Conservation (phyloP, 2,797 vertebrate genomes). For the Siniperca scherzeri region DNA sequence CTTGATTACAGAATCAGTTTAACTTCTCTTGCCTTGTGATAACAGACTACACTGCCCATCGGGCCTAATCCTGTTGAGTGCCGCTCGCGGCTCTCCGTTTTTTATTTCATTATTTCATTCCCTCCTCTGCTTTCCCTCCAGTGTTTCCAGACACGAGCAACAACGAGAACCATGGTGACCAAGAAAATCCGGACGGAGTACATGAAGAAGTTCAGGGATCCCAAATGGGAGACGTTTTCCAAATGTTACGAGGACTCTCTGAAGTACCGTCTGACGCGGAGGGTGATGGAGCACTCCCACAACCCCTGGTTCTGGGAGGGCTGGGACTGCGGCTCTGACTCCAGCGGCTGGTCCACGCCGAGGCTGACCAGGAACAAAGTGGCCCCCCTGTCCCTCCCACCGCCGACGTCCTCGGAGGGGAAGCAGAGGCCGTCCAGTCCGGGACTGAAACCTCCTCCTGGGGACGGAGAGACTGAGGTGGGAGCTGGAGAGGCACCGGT, state of each 20-base stretch:
- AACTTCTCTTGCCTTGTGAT: not conserved
- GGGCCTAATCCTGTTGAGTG: not conserved
- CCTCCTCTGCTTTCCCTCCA: slow-evolving; percentile 6
- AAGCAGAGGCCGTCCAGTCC: slow-evolving; percentile 38
- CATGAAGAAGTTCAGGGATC: slow-evolving; percentile 94
- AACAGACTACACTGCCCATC: too few species aligned
- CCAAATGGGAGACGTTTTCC: slow-evolving; percentile 92
- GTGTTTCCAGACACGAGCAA: slow-evolving; percentile 13
- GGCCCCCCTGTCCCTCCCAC: slow-evolving; percentile 66
- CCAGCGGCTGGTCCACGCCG: slow-evolving; percentile 85
- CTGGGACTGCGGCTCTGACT: slow-evolving; percentile 86
- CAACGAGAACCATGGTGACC: slow-evolving; percentile 71
- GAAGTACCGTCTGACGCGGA: slow-evolving; percentile 91
- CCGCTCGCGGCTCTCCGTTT: too few species aligned
- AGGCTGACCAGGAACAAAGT: slow-evolving; percentile 60
- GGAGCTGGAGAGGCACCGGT: not conserved
- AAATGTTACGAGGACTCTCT: slow-evolving; percentile 93
- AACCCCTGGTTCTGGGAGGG: slow-evolving; percentile 92
- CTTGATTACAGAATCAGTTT: too few species aligned
- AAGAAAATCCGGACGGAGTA: slow-evolving; percentile 90
- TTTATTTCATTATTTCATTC: not conserved
- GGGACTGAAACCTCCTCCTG: not conserved
- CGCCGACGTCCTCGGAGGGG: slow-evolving; percentile 28
- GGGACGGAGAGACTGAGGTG: slow-evolving; percentile 26
- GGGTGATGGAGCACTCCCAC: slow-evolving; percentile 94